Evolutionary conservation across 2,888 invertebrate species (phyloP).

Genomic region (Napeogenes inachia): DNA sequence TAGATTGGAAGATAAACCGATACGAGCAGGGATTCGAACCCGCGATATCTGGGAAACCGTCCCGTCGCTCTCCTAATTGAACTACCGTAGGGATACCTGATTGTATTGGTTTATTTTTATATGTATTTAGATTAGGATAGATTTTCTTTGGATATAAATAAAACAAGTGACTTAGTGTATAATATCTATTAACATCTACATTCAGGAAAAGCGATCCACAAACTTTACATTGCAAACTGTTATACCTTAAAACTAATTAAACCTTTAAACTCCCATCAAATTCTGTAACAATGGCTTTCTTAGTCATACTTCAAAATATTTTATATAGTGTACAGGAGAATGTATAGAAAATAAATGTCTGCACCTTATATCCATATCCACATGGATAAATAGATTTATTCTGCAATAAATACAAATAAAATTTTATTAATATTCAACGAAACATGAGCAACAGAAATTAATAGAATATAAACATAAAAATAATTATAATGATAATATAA

Average conservation of each 20-base stretch:
- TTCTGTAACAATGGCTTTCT: background rate
- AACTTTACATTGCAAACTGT: conserved; percentile 3
- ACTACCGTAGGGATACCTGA: too few relatives aligned
- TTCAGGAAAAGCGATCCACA: conserved; percentile 4
- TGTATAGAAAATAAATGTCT: background rate
- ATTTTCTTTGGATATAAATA: background rate
- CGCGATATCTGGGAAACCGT: too few relatives aligned
- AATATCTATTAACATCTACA: conserved; percentile 4
- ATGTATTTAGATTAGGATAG: too few relatives aligned
- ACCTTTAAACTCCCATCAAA: background rate
- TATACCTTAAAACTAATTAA: conserved; percentile 4
- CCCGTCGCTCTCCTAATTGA: too few relatives aligned
- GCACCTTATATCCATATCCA: background rate
- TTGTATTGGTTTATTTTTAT: too few relatives aligned
- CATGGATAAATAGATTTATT: background rate
- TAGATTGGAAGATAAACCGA: too few relatives aligned
- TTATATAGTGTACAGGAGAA: background rate
- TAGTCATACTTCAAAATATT: background rate
- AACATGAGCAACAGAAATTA: background rate
- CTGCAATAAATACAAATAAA: conserved; percentile 6
- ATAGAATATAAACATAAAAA: background rate
- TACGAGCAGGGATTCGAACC: too few relatives aligned
- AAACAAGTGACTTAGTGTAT: background rate
- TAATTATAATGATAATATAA: background rate
- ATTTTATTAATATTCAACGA: background rate